These are phyloP conservation scores for Champsocephalus gunnari DNA, from an alignment of 2,797 vertebrate species.

Conservation along the genomic window DNA sequence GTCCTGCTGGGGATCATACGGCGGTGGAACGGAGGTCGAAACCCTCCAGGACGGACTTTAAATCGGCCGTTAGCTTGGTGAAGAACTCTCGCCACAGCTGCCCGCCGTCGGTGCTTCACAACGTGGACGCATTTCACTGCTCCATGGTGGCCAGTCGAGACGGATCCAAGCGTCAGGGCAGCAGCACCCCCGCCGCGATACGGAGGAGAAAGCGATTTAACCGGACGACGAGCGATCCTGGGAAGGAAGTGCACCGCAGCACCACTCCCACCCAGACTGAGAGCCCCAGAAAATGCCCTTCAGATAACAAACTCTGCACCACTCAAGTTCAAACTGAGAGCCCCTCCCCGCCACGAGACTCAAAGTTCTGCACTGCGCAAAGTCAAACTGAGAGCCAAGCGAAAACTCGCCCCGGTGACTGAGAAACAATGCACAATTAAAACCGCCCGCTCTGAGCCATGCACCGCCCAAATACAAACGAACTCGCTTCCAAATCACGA, in stretches of 20 bases:
- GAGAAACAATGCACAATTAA: conserved; percentile 58
- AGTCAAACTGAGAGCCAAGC: conserved; percentile 68
- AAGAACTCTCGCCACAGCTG: conserved; percentile 77
- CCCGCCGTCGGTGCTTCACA: conserved; percentile 68
- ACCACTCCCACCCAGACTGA: conserved; percentile 80
- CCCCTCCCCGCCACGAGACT: conserved; percentile 44
- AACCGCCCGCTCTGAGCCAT: conserved; percentile 50
- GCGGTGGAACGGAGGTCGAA: conserved; percentile 70
- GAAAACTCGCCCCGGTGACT: conserved; percentile 52
- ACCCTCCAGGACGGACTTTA: conserved; percentile 69
- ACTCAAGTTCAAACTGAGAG: conserved; percentile 76
- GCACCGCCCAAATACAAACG: conserved; percentile 43
- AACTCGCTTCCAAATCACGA: conserved; percentile 59
- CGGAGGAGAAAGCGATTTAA: conserved; percentile 79
- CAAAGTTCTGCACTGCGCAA: conserved; percentile 68
- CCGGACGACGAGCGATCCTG: conserved; percentile 82
- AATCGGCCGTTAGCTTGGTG: conserved; percentile 66
- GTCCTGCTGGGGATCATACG: conserved; percentile 57
- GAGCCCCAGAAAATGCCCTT: conserved; percentile 53
- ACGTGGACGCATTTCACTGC: conserved; percentile 68
- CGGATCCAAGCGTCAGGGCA: conserved; percentile 76
- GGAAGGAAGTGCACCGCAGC: conserved; percentile 79
- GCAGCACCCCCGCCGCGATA: conserved; percentile 74
- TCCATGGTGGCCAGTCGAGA: conserved; percentile 68
- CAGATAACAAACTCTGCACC: conserved; percentile 66